Conservation (phyloP, 2,113 vertebrate species). For the Antigone vipio region DNA sequence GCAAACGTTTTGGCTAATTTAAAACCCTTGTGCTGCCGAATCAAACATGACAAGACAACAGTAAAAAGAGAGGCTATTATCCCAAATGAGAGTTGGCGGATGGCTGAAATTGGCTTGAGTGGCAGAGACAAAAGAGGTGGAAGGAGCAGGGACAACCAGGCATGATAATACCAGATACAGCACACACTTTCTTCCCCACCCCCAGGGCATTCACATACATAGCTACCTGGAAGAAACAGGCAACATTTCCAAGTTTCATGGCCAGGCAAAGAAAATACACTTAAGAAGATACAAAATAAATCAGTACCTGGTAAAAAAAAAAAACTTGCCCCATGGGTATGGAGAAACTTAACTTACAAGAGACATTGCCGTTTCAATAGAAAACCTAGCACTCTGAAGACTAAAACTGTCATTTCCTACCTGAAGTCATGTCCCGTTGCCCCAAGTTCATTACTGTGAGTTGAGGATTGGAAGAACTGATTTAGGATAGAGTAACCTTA, state of each 20-base stretch:
- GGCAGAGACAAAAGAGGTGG: slow-evolving; percentile 67
- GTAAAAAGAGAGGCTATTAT: slow-evolving; percentile 77
- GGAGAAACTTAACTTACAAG: background rate
- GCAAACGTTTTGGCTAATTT: slow-evolving; percentile 77
- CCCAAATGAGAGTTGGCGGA: slow-evolving; percentile 68
- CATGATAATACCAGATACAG: slow-evolving; percentile 36
- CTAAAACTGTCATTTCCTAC: background rate
- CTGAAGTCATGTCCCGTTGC: background rate
- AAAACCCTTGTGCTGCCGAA: slow-evolving; percentile 74
- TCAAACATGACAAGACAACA: slow-evolving; percentile 76
- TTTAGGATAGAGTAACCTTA: background rate
- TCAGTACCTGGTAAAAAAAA: background rate
- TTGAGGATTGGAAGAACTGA: background rate
- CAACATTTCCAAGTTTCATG: background rate
- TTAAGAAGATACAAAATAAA: background rate
- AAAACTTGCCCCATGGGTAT: background rate
- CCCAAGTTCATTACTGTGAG: background rate
- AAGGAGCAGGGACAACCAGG: slow-evolving; percentile 43
- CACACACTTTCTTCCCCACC: background rate
- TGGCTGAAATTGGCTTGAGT: slow-evolving; percentile 71
- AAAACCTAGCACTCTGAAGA: background rate
- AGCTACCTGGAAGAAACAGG: background rate
- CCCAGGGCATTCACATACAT: background rate
- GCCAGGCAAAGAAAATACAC: background rate
- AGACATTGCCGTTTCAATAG: background rate